Base-by-base conservation (phyloP, 2,113 vertebrate species). In the Herpailurus yagouaroundi region DNA sequence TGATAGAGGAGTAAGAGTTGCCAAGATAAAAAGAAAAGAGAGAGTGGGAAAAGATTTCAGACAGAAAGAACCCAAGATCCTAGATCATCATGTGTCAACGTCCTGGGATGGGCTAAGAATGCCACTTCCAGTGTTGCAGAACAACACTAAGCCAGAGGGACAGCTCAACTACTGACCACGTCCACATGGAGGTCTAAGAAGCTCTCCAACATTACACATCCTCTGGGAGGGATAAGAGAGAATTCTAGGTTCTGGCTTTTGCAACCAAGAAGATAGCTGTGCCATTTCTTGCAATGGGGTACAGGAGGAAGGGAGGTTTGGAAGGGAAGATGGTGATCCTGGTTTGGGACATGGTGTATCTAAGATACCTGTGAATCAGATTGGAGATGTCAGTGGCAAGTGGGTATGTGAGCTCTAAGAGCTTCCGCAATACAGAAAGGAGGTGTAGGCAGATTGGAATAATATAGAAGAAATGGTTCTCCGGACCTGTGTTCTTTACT, bases 351-450 rank as follows among this genome's bases (percentile, higher is more conserved):
- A 14, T 3, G 16, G 19, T 1, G 2, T 16, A 36, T 19, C 27
- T n/a, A 3, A 63, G 12, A 38, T 8, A 7, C 29, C 57, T 29
- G 0, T 16, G 77, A 63, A 38, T 50, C 10, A 13, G 31, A 60
- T 4, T 0, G 6, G 21, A 15, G 63, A 41, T 11, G 9, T n/a
- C 9, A 0, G 4, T 19, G 45, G 18, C 15, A 11, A 7, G 1
- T 36, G 31, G 31, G 5, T 15, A 19, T 36, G 4, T 1, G 80
- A 88, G 19, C 29, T 29, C 0, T 9, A 13, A 23, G 13, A 81
- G 29, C 21, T 1, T 5, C 3, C 50, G 5, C 19, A 19, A 18
- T 16, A 15, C 33, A 7, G 48, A 2, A 14, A n/a, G 57, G 45
- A 64, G 25, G 60, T 7, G 31, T 0, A 15, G 5, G 48, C 64